Evolutionary conservation across 2,888 invertebrate genomes (phyloP).

Genomic region (Agrilus cyanescens): DNA sequence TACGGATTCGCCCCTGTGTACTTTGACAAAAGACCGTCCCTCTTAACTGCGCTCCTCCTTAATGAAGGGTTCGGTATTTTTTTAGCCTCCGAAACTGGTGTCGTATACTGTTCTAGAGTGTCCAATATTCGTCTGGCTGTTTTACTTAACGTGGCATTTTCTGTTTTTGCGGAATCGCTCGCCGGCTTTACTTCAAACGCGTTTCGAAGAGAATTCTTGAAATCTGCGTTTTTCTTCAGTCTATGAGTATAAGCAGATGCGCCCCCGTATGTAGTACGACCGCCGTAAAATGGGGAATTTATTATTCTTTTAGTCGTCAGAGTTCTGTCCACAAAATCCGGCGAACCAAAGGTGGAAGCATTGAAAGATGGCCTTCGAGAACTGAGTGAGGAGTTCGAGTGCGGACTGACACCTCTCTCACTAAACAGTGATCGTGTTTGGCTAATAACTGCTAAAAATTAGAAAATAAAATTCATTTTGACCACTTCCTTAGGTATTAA

Average conservation of each 20-base stretch:
- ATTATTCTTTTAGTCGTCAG: slow-evolving; percentile 34
- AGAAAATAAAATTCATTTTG: background rate
- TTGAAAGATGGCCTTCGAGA: slow-evolving; percentile 41
- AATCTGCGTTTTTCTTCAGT: slow-evolving; percentile 16
- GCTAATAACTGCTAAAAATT: slow-evolving; percentile 8
- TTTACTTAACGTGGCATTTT: slow-evolving; percentile 46
- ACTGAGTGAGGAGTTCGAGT: slow-evolving; percentile 35
- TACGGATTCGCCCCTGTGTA: slow-evolving; percentile 30
- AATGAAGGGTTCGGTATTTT: slow-evolving; percentile 51
- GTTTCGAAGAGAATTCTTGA: slow-evolving; percentile 21
- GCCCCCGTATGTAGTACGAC: slow-evolving; percentile 65
- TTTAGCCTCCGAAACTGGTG: slow-evolving; percentile 66
- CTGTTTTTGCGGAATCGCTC: slow-evolving; percentile 24
- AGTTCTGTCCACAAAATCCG: slow-evolving; percentile 35
- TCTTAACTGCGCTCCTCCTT: slow-evolving; percentile 17
- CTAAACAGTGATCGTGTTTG: slow-evolving; percentile 29
- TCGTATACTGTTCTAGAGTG: slow-evolving; percentile 69
- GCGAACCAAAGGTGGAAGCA: slow-evolving; percentile 33
- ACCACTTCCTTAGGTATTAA: background rate
- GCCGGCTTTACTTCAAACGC: slow-evolving; percentile 39
- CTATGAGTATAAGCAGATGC: slow-evolving; percentile 45
- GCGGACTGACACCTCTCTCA: slow-evolving; percentile 31
- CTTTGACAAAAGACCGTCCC: slow-evolving; percentile 21
- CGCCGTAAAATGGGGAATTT: slow-evolving; percentile 63
- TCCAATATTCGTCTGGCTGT: slow-evolving; percentile 70